Evolutionary conservation across 2,888 invertebrate species (phyloP).

Genomic region (Esperia sulphurella): DNA sequence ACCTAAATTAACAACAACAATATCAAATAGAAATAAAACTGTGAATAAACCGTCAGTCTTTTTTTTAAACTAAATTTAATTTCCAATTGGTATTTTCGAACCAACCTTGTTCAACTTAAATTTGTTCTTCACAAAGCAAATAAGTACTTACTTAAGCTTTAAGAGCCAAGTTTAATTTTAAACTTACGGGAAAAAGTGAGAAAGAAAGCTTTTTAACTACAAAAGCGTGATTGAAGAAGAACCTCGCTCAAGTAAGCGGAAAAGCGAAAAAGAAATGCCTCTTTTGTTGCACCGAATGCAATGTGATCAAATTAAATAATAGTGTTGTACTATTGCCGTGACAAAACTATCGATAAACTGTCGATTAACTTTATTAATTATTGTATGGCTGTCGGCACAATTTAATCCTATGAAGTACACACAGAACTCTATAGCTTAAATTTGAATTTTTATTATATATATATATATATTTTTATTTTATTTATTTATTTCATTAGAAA

Average conservation of each 20-base stretch:
- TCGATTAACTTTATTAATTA: not conserved
- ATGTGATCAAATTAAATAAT: conserved; percentile 25
- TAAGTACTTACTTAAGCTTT: conserved; percentile 1
- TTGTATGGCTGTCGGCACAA: too few relatives aligned
- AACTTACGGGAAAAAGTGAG: not conserved
- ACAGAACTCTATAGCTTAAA: too few relatives aligned
- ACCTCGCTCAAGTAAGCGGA: conserved; percentile 14
- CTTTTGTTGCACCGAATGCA: conserved; percentile 15
- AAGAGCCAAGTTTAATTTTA: conserved; percentile 4
- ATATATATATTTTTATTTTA: too few relatives aligned
- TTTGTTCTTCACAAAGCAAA: not conserved
- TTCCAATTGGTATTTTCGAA: too few relatives aligned
- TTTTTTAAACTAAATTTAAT: too few relatives aligned
- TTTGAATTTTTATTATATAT: too few relatives aligned
- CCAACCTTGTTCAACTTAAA: not conserved
- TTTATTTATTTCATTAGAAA: too few relatives aligned
- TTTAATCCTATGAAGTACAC: too few relatives aligned
- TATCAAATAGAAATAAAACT: too few relatives aligned
- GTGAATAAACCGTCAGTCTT: too few relatives aligned
- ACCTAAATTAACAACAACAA: too few relatives aligned
- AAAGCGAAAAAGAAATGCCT: conserved; percentile 10
- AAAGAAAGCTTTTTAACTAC: conserved; percentile 3
- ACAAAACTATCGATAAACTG: not conserved
- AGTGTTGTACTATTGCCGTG: conserved; percentile 13
- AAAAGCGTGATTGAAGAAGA: conserved; percentile 10